phyloP scores from a whole-genome alignment of 2,113 vertebrate genomes.

The Pungitius pungitius region DNA sequence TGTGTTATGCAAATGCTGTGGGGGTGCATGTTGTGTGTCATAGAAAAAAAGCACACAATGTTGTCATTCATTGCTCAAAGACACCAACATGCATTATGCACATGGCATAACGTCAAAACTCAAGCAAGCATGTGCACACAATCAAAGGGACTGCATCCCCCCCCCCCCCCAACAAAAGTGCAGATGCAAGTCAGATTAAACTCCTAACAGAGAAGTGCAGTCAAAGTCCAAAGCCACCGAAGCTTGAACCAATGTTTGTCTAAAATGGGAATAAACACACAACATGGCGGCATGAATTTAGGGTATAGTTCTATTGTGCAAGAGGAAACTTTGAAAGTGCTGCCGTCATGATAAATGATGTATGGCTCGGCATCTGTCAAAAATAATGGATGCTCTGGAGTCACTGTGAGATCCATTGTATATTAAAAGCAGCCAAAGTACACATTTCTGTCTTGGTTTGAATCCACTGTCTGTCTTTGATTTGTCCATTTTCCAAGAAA shows the following conservation, averaged over 20 bases:
- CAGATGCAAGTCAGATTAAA: constrained; percentile 32
- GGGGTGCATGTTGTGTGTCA: neutral
- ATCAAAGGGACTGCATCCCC: neutral
- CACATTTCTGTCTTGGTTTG: constrained; percentile 28
- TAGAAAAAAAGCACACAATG: constrained; percentile 19
- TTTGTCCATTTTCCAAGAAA: constrained; percentile 12
- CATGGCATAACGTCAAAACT: constrained; percentile 3
- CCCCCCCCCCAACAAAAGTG: constrained; percentile 5
- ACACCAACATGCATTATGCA: constrained; percentile 14
- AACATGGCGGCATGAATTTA: constrained; percentile 12
- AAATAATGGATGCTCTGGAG: constrained; percentile 55
- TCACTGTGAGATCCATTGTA: constrained; percentile 34
- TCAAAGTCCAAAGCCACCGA: constrained; percentile 32
- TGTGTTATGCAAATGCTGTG: neutral
- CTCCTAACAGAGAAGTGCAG: constrained; percentile 20
- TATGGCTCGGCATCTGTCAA: constrained; percentile 51
- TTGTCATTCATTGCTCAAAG: constrained; percentile 10
- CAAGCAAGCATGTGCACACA: constrained; percentile 6
- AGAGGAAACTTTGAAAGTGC: constrained; percentile 46
- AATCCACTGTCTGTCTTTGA: constrained; percentile 13
- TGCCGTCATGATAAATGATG: constrained; percentile 61
- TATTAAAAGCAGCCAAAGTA: constrained; percentile 34
- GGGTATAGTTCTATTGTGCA: neutral
- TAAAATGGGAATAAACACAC: constrained; percentile 19
- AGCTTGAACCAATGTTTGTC: constrained; percentile 27